Conservation (phyloP, 2,888 invertebrate genomes). For the Clanis bilineata region DNA sequence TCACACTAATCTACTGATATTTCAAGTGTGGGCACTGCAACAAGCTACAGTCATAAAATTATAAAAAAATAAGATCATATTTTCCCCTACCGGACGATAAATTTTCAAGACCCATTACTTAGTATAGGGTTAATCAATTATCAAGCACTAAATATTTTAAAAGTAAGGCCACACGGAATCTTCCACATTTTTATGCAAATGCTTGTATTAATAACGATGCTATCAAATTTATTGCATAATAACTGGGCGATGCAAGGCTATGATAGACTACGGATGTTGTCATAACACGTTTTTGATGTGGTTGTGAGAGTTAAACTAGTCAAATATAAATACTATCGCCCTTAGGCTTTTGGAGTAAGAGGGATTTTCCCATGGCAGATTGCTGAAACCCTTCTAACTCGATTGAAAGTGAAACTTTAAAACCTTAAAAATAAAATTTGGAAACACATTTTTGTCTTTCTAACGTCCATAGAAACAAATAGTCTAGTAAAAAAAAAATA, state of each 20-base stretch:
- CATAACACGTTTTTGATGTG: not conserved
- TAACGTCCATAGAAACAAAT: too few species aligned
- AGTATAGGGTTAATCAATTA: not conserved
- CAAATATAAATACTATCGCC: not conserved
- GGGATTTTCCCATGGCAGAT: not conserved
- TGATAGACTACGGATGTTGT: not conserved
- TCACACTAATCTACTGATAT: too few species aligned
- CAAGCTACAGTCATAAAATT: too few species aligned
- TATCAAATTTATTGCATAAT: slow-evolving; percentile 29
- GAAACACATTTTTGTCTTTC: too few species aligned
- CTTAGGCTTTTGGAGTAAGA: not conserved
- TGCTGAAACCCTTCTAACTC: not conserved
- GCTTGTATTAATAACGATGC: slow-evolving; percentile 23
- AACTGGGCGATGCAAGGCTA: slow-evolving; percentile 2
- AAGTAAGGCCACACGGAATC: slow-evolving; percentile 22
- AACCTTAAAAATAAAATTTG: too few species aligned
- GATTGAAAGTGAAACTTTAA: not conserved
- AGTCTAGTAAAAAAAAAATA: too few species aligned
- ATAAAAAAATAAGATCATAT: too few species aligned
- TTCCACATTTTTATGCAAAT: slow-evolving; percentile 31
- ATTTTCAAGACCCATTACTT: not conserved
- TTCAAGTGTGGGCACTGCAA: too few species aligned
- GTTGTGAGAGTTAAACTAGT: not conserved
- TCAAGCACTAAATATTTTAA: slow-evolving; percentile 20
- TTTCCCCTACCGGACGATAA: too few species aligned